A percentile compares a stretch with the other conserved stretches of the same genome.
phyloP scores from a whole-genome alignment of 2,888 invertebrate species.

The Thyatira batis region DNA sequence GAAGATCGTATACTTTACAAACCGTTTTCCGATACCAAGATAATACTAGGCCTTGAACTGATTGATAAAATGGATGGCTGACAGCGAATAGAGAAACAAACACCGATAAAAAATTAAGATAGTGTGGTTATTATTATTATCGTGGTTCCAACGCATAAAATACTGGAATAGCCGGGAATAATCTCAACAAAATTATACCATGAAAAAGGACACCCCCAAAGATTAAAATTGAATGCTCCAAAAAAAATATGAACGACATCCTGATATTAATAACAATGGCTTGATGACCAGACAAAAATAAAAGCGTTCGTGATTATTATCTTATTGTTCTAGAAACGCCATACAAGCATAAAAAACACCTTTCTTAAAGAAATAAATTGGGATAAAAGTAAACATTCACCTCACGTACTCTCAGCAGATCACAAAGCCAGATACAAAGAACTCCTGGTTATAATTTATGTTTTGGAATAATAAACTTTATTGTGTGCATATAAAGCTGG shows the following conservation, averaged over 20 bases:
- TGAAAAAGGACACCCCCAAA: too few relatives aligned
- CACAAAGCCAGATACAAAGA: slow-evolving; percentile 49
- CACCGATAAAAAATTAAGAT: not conserved
- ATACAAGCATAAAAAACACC: slow-evolving; percentile 40
- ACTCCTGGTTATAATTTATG: slow-evolving; percentile 28
- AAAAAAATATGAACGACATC: not conserved
- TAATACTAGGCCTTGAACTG: not conserved
- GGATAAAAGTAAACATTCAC: slow-evolving; percentile 42
- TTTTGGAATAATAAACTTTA: slow-evolving; percentile 12
- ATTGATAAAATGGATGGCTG: not conserved
- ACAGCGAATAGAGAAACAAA: not conserved
- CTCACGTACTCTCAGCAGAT: slow-evolving; percentile 45
- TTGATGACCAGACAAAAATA: slow-evolving; percentile 4
- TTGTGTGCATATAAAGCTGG: not conserved
- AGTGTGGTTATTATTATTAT: not conserved
- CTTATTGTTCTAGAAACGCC: slow-evolving; percentile 44
- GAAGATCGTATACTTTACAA: not conserved
- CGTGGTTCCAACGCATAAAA: not conserved
- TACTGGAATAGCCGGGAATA: not conserved
- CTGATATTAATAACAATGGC: not conserved
- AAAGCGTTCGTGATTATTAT: slow-evolving; percentile 27
- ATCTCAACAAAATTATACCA: too few relatives aligned
- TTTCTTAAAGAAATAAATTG: slow-evolving; percentile 36
- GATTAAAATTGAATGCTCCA: not conserved
- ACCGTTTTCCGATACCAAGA: not conserved